Evolutionary conservation across 2,888 invertebrate species (phyloP).

Genomic region (Epistrophe eligans): DNA sequence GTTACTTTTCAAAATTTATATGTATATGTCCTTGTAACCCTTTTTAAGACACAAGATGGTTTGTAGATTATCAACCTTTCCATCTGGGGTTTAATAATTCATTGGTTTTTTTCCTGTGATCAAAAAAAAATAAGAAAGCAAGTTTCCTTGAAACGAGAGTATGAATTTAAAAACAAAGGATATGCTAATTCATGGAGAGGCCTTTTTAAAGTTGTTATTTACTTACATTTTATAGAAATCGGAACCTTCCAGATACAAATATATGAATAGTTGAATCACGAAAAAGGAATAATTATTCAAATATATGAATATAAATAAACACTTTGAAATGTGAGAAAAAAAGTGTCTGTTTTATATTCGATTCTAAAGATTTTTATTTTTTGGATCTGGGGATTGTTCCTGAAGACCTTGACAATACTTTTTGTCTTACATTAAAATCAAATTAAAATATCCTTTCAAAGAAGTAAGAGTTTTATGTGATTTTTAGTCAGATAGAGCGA

Average conservation of each 20-base stretch:
- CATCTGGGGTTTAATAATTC: constrained; percentile 8
- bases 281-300: too few species aligned
- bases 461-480: too few species aligned
- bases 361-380: too few species aligned
- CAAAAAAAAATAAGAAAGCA: background rate
- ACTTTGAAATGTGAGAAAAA: too few species aligned
- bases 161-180: constrained; percentile 8
- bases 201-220: background rate
- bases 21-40: constrained; percentile 25
- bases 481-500: too few species aligned
- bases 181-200: background rate
- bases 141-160: background rate
- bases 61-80: background rate
- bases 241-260: background rate
- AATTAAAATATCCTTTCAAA: too few species aligned
- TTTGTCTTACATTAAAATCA: too few species aligned
- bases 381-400: too few species aligned
- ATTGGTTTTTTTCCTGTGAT: background rate
- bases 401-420: too few species aligned
- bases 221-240: background rate
- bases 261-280: too few species aligned
- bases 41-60: background rate
- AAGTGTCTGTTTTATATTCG: too few species aligned
- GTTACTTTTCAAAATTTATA: constrained; percentile 8
- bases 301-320: too few species aligned